A percentile compares a stretch with the other conserved stretches of the same genome.
Evolutionary conservation across 2,888 invertebrate species (phyloP).

Genomic region (Stratiomys singularior): DNA sequence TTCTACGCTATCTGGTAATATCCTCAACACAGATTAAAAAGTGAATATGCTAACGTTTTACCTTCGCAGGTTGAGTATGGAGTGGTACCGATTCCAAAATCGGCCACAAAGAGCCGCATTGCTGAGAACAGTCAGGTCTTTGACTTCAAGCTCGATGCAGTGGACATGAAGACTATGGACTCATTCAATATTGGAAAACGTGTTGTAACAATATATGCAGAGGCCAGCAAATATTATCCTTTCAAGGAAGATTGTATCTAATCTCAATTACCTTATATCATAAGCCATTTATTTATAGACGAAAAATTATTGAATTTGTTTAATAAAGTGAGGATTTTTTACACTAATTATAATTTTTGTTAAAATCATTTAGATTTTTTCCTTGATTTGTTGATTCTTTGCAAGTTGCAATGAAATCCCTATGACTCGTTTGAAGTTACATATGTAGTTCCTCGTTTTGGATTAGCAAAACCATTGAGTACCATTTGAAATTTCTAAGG

Average conservation of each 20-base stretch:
- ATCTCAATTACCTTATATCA: too few relatives aligned
- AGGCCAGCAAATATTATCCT: conserved; percentile 22
- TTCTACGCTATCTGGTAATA: conserved; percentile 72
- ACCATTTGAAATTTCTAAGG: too few relatives aligned
- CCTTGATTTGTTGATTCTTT: too few relatives aligned
- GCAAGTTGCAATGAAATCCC: too few relatives aligned
- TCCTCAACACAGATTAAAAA: conserved; percentile 38
- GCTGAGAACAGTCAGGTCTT: conserved; percentile 69
- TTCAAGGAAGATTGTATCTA: conserved; percentile 30
- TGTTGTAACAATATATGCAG: conserved; percentile 16
- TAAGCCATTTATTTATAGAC: too few relatives aligned
- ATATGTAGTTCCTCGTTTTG: too few relatives aligned
- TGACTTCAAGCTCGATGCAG: conserved; percentile 68
- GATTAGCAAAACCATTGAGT: too few relatives aligned
- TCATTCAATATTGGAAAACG: conserved; percentile 18
- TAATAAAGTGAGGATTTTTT: too few relatives aligned
- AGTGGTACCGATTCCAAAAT: conserved; percentile 70
- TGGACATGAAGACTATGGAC: conserved; percentile 64
- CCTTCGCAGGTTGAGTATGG: conserved; percentile 55
- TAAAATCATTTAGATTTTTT: too few relatives aligned
- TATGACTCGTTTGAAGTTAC: too few relatives aligned
- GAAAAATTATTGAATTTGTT: too few relatives aligned
- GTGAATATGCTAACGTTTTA: neutral
- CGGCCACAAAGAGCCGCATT: conserved; percentile 67
- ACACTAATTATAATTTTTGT: too few relatives aligned